phyloP scores from a whole-genome alignment of 2,888 invertebrate genomes.

The Spatulosminthurus flaviceps region DNA sequence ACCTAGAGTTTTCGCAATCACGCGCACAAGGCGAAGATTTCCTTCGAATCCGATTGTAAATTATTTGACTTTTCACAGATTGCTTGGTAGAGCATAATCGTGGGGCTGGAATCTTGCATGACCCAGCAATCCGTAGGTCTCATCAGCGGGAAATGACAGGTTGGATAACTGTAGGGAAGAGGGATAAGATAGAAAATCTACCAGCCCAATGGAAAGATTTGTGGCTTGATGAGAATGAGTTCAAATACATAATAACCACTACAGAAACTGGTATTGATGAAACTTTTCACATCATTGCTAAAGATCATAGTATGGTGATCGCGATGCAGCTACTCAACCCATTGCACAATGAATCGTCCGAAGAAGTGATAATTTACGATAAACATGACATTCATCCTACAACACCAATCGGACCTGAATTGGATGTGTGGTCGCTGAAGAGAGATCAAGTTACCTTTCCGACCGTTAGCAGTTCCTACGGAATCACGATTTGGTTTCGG shows the following conservation, averaged over 20 bases:
- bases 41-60: too few species aligned
- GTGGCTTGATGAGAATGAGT: conserved; percentile 76
- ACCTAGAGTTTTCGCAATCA: too few species aligned
- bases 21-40: too few species aligned
- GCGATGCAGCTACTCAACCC: conserved; percentile 91
- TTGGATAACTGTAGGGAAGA: conserved; percentile 81
- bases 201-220: conserved; percentile 74
- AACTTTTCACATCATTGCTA: conserved; percentile 63
- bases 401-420: conserved; percentile 53
- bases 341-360: conserved; percentile 86
- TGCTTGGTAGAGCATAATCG: conserved; percentile 84
- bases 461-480: conserved; percentile 83
- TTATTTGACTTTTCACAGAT: background rate
- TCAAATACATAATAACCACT: conserved; percentile 82
- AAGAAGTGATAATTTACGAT: conserved; percentile 82
- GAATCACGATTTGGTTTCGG: conserved; percentile 79
- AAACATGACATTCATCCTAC: conserved; percentile 71
- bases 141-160: conserved; percentile 92
- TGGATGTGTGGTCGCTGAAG: conserved; percentile 77
- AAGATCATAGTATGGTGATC: conserved; percentile 81
- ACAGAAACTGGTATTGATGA: conserved; percentile 72
- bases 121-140: conserved; percentile 83
- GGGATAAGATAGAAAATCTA: conserved; percentile 78
- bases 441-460: conserved; percentile 91
- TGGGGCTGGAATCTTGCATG: conserved; percentile 88